These are phyloP conservation scores for Pogonophryne albipinna DNA, from an alignment of 2,797 vertebrate species.

Conservation along the genomic window DNA sequence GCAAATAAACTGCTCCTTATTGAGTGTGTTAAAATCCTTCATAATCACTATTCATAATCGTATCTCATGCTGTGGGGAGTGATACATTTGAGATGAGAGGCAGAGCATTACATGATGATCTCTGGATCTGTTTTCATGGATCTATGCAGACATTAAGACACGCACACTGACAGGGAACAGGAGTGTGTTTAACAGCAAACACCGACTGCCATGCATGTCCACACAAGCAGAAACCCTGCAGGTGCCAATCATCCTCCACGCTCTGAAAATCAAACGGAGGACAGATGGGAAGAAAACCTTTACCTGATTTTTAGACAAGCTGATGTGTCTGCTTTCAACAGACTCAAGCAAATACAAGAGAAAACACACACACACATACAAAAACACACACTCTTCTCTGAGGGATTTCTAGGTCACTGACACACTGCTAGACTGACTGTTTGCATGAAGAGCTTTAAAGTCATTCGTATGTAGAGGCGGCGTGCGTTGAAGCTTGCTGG, in stretches of 20 bases:
- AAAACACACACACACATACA: neutral
- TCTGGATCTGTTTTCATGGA: slow-evolving; percentile 4
- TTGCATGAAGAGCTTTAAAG: neutral
- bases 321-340: slow-evolving; percentile 16
- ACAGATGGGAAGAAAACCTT: neutral
- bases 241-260: slow-evolving; percentile 15
- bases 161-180: neutral
- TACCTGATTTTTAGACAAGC: slow-evolving; percentile 3
- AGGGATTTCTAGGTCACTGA: too few species aligned
- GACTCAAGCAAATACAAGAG: neutral
- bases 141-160: neutral
- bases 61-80: slow-evolving; percentile 6
- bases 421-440: neutral
- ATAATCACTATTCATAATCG: slow-evolving; percentile 46
- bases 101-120: slow-evolving; percentile 10
- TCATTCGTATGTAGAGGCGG: too few species aligned
- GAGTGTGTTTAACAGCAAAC: slow-evolving; percentile 21
- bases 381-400: neutral
- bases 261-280: slow-evolving; percentile 6
- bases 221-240: slow-evolving; percentile 4
- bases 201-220: neutral
- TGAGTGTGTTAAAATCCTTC: slow-evolving; percentile 32
- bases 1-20: slow-evolving; percentile 32
- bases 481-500: too few species aligned
- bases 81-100: slow-evolving; percentile 34